These are phyloP conservation scores for Corythornis madagascariensis DNA, from an alignment of 2,113 vertebrate species.

Conservation along the genomic window DNA sequence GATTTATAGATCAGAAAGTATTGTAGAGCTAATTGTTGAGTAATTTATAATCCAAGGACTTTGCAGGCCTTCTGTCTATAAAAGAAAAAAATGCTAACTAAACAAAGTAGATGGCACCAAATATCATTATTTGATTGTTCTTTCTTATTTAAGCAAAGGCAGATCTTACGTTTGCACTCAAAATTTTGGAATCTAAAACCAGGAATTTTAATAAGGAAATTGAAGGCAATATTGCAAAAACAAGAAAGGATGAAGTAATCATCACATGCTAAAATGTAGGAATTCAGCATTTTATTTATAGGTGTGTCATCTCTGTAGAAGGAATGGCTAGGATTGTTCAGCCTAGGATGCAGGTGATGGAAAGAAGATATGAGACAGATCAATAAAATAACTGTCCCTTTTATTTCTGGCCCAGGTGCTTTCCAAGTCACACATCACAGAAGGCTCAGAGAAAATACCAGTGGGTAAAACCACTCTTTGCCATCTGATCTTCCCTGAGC, in stretches of 20 bases:
- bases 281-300: neutral
- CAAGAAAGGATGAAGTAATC: neutral
- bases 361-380: neutral
- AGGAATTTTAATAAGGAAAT: neutral
- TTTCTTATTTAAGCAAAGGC: neutral
- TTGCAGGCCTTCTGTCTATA: neutral
- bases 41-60: neutral
- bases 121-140: neutral
- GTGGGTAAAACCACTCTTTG: neutral
- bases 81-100: neutral
- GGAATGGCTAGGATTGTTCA: neutral
- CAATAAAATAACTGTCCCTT: neutral
- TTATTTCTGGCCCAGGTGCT: neutral
- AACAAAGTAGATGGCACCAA: neutral
- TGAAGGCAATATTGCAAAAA: neutral
- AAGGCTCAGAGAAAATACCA: neutral
- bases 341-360: neutral
- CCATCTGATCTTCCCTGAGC: neutral
- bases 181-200: neutral
- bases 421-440: neutral
- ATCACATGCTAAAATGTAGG: neutral
- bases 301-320: neutral
- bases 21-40: neutral
- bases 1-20: neutral
- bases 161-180: neutral